These are phyloP conservation scores for Luperina nickerlii DNA, from an alignment of 2,888 invertebrate species.

Conservation along the genomic window DNA sequence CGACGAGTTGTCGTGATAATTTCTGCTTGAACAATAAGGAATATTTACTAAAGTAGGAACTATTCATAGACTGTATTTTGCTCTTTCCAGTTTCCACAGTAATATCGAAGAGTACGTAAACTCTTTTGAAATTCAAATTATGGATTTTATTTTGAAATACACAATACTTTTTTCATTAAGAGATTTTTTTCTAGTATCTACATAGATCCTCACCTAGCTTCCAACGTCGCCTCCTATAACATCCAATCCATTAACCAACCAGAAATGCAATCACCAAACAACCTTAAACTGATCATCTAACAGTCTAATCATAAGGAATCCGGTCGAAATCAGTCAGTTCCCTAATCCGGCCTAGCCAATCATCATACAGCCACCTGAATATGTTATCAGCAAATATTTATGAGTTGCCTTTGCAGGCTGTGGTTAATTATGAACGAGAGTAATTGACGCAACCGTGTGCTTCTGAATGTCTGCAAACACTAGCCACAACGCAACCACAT, in stretches of 20 bases:
- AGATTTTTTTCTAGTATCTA: background rate
- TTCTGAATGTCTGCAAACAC: conserved; percentile 31
- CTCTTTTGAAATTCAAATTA: background rate
- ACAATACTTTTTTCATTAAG: background rate
- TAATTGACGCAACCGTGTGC: conserved; percentile 46
- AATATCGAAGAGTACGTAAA: background rate
- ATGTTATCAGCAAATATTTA: conserved; percentile 55
- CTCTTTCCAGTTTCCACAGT: background rate
- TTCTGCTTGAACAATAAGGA: background rate
- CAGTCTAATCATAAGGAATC: conserved; percentile 39
- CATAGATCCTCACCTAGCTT: background rate
- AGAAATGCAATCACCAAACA: conserved; percentile 37
- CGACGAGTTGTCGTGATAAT: no score
- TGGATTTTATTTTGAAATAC: background rate
- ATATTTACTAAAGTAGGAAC: background rate
- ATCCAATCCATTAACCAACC: background rate
- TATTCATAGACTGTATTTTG: background rate
- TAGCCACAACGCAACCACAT: background rate
- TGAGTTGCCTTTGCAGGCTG: conserved; percentile 50
- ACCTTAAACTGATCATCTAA: conserved; percentile 1
- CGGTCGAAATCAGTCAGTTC: conserved; percentile 28
- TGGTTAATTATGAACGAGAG: conserved; percentile 55
- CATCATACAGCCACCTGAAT: conserved; percentile 50
- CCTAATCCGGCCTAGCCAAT: conserved; percentile 34
- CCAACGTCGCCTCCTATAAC: background rate